These are phyloP conservation scores for Columba guinea DNA, from an alignment of 2,797 vertebrate genomes.

Conservation along the genomic window DNA sequence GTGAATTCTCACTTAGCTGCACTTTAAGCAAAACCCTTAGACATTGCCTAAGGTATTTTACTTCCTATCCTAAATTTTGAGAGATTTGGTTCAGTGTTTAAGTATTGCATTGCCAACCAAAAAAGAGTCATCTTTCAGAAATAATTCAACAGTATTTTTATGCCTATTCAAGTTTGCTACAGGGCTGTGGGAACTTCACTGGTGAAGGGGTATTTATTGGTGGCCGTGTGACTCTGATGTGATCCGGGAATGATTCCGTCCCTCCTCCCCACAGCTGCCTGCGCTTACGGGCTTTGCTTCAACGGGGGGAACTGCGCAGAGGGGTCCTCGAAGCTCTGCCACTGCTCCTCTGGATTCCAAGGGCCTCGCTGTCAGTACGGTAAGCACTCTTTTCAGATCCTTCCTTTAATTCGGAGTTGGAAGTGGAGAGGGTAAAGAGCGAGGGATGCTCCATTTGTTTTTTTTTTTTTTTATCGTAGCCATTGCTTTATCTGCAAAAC, in stretches of 20 bases:
- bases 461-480: background rate
- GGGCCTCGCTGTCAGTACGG: slow-evolving; percentile 89
- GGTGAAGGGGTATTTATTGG: accelerated
- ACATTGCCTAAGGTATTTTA: background rate
- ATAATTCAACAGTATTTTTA: accelerated
- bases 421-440: background rate
- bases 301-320: slow-evolving; percentile 82
- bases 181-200: background rate
- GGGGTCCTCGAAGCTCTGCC: slow-evolving; percentile 80
- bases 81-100: background rate
- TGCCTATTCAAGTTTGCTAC: accelerated
- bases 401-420: background rate
- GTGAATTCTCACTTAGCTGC: background rate
- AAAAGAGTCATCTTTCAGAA: background rate
- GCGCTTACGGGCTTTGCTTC: slow-evolving; percentile 81
- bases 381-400: slow-evolving; percentile 66
- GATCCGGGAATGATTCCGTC: background rate
- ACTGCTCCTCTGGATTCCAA: slow-evolving; percentile 84
- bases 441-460: background rate
- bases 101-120: accelerated
- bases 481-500: background rate
- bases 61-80: background rate
- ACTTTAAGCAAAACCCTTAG: background rate
- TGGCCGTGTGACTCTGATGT: accelerated
- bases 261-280: slow-evolving; percentile 73